Base-by-base conservation (phyloP, 2,113 vertebrate species). In the Sander vitreus region DNA sequence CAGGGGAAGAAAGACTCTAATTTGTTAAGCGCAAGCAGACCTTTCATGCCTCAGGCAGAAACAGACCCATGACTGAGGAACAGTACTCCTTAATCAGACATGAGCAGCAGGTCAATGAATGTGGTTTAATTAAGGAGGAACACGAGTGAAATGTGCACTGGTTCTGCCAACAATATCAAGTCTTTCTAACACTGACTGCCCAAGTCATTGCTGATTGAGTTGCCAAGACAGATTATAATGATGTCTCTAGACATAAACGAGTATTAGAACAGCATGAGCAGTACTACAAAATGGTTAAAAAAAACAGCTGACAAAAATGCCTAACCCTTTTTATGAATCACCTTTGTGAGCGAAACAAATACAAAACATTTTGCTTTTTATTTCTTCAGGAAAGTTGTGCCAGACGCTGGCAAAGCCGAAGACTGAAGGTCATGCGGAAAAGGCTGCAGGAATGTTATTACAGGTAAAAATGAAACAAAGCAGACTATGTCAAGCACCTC, bases 41-140 rank as follows among this genome's bases (percentile, higher is more conserved):
- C 1, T 59, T 11, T 67, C 25, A 51, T 66, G 67, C 71, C 48
- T 72, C 59, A 45, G 54, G 77, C 23, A 66, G 80, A 76, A 62
- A 73, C 57, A 71, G 47, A 1, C 2, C 53, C 2, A 2, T 57
- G 66, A 78, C 47, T 6, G 21, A 77, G 39, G 36, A 85, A 48
- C 58, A 57, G 14, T 43, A 36, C 62, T n/a, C 18, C 30, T 59
- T 70, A 71, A 75, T 69, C 75, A 45, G 63, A 73, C 21, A 12
- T 14, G 43, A 78, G 57, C 73, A 72, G 63, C 63, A 66, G 45
- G 67, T 59, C 80, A 47, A 73, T 84, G 21, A 54, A 62, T 85
- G 71, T 30, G 57, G 13, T 78, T 74, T 71, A 74, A 78, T 76
- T 70, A 74, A 76, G 16, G 27, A 78, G 59, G 62, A 73, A 39